phyloP scores from a whole-genome alignment of 2,888 invertebrate species.

The Thera britannica region DNA sequence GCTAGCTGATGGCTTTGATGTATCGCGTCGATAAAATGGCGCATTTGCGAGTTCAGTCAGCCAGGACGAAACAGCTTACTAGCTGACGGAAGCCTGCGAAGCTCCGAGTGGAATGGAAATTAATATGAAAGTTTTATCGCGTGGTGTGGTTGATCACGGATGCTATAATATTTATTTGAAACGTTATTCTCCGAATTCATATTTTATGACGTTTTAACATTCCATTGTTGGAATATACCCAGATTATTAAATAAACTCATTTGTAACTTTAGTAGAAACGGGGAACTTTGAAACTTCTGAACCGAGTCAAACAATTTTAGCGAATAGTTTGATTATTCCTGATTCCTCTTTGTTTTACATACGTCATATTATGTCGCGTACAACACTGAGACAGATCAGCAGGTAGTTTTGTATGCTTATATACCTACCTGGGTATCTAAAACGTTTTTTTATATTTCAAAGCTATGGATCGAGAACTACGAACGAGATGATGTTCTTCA shows the following conservation, averaged over 20 bases:
- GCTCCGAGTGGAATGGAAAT: constrained; percentile 41
- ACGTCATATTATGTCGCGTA: too few species aligned
- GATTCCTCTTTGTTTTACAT: too few species aligned
- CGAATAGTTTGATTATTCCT: too few species aligned
- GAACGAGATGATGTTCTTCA: constrained; percentile 87
- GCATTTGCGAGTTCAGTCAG: constrained; percentile 40
- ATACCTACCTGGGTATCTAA: not conserved
- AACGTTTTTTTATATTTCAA: constrained; percentile 41
- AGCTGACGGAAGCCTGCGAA: constrained; percentile 42
- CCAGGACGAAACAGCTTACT: constrained; percentile 36
- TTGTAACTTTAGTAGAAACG: too few species aligned
- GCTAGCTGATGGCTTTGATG: constrained; percentile 29
- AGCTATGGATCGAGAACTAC: constrained; percentile 84
- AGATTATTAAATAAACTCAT: not conserved
- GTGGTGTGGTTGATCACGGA: constrained; percentile 33
- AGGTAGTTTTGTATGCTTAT: too few species aligned
- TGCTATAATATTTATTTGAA: constrained; percentile 35
- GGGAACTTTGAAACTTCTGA: too few species aligned
- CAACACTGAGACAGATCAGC: too few species aligned
- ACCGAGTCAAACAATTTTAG: too few species aligned
- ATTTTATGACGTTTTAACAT: constrained; percentile 1
- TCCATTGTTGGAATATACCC: not conserved
- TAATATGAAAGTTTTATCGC: constrained; percentile 41
- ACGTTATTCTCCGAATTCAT: constrained; percentile 21
- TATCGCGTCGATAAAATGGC: constrained; percentile 38